Evolutionary conservation across 2,888 invertebrate species (phyloP).

Genomic region (Escarpia spicata): DNA sequence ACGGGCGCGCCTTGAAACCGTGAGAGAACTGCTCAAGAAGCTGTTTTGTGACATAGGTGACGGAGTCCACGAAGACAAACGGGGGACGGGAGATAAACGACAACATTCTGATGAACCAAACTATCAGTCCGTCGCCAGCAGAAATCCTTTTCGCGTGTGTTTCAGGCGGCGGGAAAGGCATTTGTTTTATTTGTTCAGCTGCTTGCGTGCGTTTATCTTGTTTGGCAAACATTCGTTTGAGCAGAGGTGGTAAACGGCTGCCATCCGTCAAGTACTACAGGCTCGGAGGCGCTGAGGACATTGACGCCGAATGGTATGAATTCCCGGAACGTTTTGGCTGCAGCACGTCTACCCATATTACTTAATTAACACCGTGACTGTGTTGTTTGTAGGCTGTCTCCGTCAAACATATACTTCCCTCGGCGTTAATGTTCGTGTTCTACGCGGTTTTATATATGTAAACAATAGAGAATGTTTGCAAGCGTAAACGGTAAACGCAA

Average conservation of each 20-base stretch:
- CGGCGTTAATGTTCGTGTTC: no score
- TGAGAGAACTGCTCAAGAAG: background rate
- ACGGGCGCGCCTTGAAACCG: background rate
- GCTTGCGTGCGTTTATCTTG: background rate
- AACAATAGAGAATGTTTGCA: no score
- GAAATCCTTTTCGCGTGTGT: background rate
- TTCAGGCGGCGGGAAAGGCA: background rate
- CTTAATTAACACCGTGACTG: no score
- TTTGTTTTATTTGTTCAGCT: slow-evolving; percentile 6
- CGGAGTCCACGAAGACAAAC: background rate
- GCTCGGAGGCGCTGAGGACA: background rate
- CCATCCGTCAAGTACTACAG: background rate
- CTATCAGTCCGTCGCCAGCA: background rate
- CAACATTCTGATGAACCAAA: background rate
- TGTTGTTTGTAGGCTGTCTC: no score
- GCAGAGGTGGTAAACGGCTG: background rate
- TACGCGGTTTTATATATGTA: no score
- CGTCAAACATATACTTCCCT: background rate
- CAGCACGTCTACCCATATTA: no score
- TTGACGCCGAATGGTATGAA: background rate
- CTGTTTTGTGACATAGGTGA: background rate
- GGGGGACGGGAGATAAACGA: background rate
- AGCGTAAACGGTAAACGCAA: no score
- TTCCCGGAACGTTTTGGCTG: background rate
- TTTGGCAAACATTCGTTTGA: background rate